These are phyloP conservation scores for Thymelicus sylvestris DNA, from an alignment of 2,888 invertebrate species.

Conservation along the genomic window DNA sequence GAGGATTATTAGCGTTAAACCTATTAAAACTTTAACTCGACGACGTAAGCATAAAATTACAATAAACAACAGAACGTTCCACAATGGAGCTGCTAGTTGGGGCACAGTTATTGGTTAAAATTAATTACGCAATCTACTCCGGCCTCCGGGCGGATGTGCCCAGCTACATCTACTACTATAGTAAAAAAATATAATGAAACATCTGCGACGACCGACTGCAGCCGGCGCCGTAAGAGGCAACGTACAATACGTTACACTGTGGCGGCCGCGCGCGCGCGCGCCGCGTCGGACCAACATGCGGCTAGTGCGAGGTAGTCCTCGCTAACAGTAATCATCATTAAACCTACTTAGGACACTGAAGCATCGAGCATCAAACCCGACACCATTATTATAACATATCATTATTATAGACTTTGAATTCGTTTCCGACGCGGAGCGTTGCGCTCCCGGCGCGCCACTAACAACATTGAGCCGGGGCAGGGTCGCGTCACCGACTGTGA, in stretches of 20 bases:
- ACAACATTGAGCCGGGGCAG: slow-evolving; percentile 28
- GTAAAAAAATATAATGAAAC: slow-evolving; percentile 37
- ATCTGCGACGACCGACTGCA: slow-evolving; percentile 28
- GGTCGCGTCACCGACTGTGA: not conserved
- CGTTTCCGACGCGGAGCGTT: not conserved
- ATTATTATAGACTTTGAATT: slow-evolving; percentile 28
- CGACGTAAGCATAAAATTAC: slow-evolving; percentile 30
- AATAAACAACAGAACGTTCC: slow-evolving; percentile 32
- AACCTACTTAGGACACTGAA: slow-evolving; percentile 18
- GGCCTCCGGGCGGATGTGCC: slow-evolving; percentile 1
- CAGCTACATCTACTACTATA: slow-evolving; percentile 29
- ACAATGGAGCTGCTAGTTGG: not conserved
- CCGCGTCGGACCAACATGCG: not conserved
- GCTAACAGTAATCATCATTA: slow-evolving; percentile 21
- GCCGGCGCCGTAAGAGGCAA: slow-evolving; percentile 23
- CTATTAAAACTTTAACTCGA: slow-evolving; percentile 20
- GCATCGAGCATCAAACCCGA: not conserved
- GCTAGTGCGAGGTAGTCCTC: too few species aligned
- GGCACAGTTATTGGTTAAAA: slow-evolving; percentile 23
- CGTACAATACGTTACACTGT: slow-evolving; percentile 24
- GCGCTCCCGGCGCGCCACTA: slow-evolving; percentile 16
- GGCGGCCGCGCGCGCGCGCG: slow-evolving; percentile 6
- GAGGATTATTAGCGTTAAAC: slow-evolving; percentile 31
- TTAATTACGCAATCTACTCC: slow-evolving; percentile 19
- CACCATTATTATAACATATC: slow-evolving; percentile 2